phyloP scores from a whole-genome alignment of 2,113 vertebrate genomes.

The Sula dactylatra region DNA sequence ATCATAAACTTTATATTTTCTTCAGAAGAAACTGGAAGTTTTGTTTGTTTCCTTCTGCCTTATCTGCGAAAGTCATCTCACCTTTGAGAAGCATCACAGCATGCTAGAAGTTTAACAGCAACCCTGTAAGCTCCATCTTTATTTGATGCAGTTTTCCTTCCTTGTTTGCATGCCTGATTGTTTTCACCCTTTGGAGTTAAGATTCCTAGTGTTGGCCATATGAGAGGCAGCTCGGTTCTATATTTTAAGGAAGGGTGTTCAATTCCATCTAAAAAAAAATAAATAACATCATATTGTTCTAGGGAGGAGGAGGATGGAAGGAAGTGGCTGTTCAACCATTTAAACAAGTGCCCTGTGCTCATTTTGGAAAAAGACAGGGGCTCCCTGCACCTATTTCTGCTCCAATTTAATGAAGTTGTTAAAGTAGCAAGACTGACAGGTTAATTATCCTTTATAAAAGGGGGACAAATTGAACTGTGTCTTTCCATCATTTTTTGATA shows the following conservation, averaged over 20 bases:
- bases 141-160: background rate
- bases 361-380: conserved; percentile 66
- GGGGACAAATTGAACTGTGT: conserved; percentile 99
- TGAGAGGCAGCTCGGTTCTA: conserved; percentile 51
- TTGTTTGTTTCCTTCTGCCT: background rate
- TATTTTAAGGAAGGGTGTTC: conserved; percentile 75
- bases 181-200: conserved; percentile 61
- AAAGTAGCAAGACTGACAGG: conserved; percentile 94
- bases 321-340: background rate
- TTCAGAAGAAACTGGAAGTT: background rate
- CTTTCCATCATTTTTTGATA: conserved; percentile 95
- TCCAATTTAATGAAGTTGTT: conserved; percentile 96
- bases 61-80: background rate
- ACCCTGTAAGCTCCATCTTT: conserved; percentile 51
- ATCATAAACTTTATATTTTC: background rate
- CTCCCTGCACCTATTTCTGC: conserved; percentile 75
- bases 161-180: conserved; percentile 8
- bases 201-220: conserved; percentile 48
- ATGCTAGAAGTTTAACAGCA: conserved; percentile 10
- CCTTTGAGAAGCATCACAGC: background rate
- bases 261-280: conserved; percentile 25
- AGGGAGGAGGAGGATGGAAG: background rate
- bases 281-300: background rate
- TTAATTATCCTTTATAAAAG: conserved; percentile 99
- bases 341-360: conserved; percentile 55